These are phyloP conservation scores for Biston stratarius DNA, from an alignment of 2,888 invertebrate species.

Conservation along the genomic window DNA sequence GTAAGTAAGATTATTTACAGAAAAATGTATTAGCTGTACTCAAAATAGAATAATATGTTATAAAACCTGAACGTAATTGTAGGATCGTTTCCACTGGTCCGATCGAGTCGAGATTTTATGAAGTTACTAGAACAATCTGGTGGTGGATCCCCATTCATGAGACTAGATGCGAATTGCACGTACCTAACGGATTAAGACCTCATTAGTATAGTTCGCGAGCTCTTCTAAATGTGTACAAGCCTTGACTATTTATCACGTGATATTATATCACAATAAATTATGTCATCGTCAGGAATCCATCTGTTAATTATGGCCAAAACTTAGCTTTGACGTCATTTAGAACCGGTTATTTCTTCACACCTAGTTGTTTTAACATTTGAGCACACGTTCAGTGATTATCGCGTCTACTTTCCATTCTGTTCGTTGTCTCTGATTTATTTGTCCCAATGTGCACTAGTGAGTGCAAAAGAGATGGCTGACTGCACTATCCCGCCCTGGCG, in stretches of 20 bases:
- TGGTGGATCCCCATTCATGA: too few relatives aligned
- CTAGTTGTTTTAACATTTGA: constrained; percentile 2
- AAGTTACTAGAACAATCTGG: too few relatives aligned
- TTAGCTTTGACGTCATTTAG: constrained; percentile 39
- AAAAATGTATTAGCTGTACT: background rate
- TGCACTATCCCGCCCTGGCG: too few relatives aligned
- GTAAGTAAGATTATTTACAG: background rate
- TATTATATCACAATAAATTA: constrained; percentile 23
- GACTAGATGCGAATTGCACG: too few relatives aligned
- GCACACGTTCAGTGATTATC: too few relatives aligned
- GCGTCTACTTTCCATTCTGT: background rate
- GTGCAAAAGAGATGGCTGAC: background rate
- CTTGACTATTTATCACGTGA: background rate
- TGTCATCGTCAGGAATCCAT: constrained; percentile 29
- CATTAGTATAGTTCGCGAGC: too few relatives aligned
- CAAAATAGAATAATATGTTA: background rate
- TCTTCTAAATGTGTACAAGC: too few relatives aligned
- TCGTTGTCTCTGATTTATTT: background rate
- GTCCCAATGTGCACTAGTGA: background rate
- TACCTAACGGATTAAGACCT: too few relatives aligned
- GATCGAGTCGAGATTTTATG: too few relatives aligned
- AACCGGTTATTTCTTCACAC: constrained; percentile 33
- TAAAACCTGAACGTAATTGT: too few relatives aligned
- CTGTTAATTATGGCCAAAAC: constrained; percentile 22
- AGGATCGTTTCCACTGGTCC: too few relatives aligned